Conservation (phyloP, 2,888 invertebrate genomes). For the Stictocephala bisonia region DNA sequence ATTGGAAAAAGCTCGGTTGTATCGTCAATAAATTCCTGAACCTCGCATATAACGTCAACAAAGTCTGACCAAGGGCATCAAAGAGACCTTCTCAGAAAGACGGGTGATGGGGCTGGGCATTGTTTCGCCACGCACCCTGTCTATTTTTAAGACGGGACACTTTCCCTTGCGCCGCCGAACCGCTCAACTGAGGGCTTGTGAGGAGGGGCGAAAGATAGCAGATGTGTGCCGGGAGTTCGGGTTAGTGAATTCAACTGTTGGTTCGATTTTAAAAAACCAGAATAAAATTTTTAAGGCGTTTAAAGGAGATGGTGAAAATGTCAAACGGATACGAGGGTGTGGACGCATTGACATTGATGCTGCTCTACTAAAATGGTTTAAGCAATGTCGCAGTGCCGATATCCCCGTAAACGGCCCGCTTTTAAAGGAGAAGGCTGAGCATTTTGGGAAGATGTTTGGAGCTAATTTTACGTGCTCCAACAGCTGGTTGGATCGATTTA, state of each 20-base stretch:
- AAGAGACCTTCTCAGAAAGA: too few species aligned
- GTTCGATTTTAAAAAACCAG: constrained; percentile 31
- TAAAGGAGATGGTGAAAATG: constrained; percentile 16
- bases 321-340: constrained; percentile 8
- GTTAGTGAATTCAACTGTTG: constrained; percentile 27
- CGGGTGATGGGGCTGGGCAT: too few species aligned
- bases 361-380: constrained; percentile 39
- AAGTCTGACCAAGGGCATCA: too few species aligned
- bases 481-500: constrained; percentile 34
- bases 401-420: constrained; percentile 29
- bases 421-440: constrained; percentile 6
- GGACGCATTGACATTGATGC: constrained; percentile 20
- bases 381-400: constrained; percentile 1
- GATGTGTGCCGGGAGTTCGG: constrained; percentile 17
- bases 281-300: constrained; percentile 25
- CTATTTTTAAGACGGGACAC: too few species aligned
- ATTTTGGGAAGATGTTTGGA: constrained; percentile 30
- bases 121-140: too few species aligned
- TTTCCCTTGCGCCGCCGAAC: too few species aligned
- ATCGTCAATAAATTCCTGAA: background rate
- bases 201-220: constrained; percentile 19
- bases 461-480: constrained; percentile 16
- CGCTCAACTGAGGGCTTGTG: background rate
- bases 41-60: constrained; percentile 1
- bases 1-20: background rate